Percentiles rank a stretch among this genome's conserved stretches.
phyloP scores from a whole-genome alignment of 2,888 invertebrate species.

The Drosophila atroscutellata region DNA sequence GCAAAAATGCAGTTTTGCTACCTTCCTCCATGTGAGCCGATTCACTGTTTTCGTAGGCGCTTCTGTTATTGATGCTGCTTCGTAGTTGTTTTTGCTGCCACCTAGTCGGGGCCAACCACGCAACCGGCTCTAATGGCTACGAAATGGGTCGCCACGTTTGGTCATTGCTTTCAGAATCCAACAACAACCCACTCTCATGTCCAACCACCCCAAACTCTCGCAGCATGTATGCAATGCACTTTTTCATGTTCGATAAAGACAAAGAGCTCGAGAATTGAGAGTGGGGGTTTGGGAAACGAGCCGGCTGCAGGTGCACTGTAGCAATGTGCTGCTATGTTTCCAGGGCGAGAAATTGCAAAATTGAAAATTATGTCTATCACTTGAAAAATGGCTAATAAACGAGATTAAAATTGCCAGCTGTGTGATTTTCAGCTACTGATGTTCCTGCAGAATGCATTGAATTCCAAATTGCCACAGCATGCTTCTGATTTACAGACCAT shows the following conservation, averaged over 20 bases:
- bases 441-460: conserved; percentile 21
- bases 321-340: conserved; percentile 6
- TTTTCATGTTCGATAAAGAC: conserved; percentile 76
- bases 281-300: conserved; percentile 6
- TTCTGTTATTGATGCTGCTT: conserved; percentile 39
- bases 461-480: conserved; percentile 28
- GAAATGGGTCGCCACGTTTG: conserved; percentile 68
- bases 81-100: conserved; percentile 36
- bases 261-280: conserved; percentile 43
- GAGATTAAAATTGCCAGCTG: conserved; percentile 75
- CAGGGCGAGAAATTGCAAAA: conserved; percentile 72
- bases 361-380: conserved; percentile 77
- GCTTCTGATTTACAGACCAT: conserved; percentile 21
- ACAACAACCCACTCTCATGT: not conserved
- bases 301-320: conserved; percentile 38
- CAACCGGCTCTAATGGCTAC: conserved; percentile 63
- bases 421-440: conserved; percentile 56
- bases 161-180: conserved; percentile 24
- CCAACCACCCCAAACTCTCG: not conserved
- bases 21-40: conserved; percentile 5
- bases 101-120: conserved; percentile 12
- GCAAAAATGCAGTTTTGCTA: conserved; percentile 16
- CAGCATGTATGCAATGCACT: conserved; percentile 59
- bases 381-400: conserved; percentile 80
- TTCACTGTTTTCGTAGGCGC: conserved; percentile 33